Conservation (phyloP, 2,888 invertebrate genomes). For the Mellilla xanthometata region DNA sequence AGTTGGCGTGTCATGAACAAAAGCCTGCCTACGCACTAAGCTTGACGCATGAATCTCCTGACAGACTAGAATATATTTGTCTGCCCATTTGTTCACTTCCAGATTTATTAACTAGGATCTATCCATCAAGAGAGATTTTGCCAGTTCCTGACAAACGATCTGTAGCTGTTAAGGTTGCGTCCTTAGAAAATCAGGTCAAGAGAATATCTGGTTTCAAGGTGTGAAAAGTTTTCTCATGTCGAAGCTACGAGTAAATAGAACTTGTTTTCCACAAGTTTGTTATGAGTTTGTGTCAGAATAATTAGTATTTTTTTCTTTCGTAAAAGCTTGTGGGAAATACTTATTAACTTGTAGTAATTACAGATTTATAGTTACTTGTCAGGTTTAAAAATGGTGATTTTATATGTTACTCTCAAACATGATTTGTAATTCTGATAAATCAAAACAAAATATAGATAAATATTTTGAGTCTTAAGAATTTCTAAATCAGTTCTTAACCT, state of each 20-base stretch:
- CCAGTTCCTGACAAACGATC: constrained; percentile 2
- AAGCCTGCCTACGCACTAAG: background rate
- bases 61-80: constrained; percentile 1
- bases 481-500: too few species aligned
- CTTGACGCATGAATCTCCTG: background rate
- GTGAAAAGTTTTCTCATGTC: background rate
- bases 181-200: constrained; percentile 13
- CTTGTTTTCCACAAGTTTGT: too few species aligned
- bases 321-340: too few species aligned
- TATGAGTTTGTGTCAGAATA: too few species aligned
- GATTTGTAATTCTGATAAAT: too few species aligned
- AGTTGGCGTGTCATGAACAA: background rate
- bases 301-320: too few species aligned
- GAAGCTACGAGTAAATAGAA: background rate
- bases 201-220: constrained; percentile 5
- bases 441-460: too few species aligned
- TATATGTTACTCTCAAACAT: too few species aligned
- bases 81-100: constrained; percentile 1
- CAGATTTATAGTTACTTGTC: too few species aligned
- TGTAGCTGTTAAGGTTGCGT: background rate
- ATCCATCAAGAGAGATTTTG: background rate
- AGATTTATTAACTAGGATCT: constrained; percentile 2
- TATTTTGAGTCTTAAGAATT: too few species aligned
- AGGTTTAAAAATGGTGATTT: too few species aligned
- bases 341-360: too few species aligned